phyloP scores from a whole-genome alignment of 2,113 vertebrate genomes.

The Orientallactaga bullata region DNA sequence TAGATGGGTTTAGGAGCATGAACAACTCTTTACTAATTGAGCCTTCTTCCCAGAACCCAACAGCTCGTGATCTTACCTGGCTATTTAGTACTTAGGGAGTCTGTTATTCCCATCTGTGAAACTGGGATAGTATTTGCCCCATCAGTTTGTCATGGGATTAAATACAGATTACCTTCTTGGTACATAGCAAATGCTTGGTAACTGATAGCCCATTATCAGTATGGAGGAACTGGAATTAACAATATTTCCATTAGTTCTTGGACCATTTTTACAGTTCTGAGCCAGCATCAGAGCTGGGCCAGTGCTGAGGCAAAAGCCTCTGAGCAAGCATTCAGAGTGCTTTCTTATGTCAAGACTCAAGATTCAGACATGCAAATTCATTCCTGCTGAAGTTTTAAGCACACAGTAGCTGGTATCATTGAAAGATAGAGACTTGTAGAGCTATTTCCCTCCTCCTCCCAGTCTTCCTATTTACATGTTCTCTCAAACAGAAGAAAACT shows the following conservation, averaged over 20 bases:
- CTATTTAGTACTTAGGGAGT: no score
- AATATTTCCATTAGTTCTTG: accelerated
- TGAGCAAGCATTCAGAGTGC: accelerated
- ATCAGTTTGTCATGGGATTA: no score
- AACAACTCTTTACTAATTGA: no score
- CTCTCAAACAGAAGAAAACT: neutral
- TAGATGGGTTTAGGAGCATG: no score
- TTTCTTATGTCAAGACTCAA: neutral
- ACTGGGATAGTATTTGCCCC: neutral
- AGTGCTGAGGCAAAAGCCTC: neutral
- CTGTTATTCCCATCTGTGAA: neutral
- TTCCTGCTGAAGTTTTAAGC: neutral
- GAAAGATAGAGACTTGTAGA: neutral
- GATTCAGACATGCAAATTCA: no score
- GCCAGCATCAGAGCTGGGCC: accelerated
- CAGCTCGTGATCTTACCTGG: neutral
- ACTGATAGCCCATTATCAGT: neutral
- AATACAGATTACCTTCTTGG: neutral
- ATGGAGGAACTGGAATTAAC: accelerated
- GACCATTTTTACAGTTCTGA: neutral
- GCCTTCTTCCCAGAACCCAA: no score
- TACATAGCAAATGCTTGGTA: neutral
- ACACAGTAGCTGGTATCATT: neutral
- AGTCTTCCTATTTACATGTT: neutral
- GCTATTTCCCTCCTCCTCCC: neutral